These are phyloP conservation scores for Callorhinus ursinus DNA, from an alignment of 2,113 vertebrate genomes.

Conservation along the genomic window DNA sequence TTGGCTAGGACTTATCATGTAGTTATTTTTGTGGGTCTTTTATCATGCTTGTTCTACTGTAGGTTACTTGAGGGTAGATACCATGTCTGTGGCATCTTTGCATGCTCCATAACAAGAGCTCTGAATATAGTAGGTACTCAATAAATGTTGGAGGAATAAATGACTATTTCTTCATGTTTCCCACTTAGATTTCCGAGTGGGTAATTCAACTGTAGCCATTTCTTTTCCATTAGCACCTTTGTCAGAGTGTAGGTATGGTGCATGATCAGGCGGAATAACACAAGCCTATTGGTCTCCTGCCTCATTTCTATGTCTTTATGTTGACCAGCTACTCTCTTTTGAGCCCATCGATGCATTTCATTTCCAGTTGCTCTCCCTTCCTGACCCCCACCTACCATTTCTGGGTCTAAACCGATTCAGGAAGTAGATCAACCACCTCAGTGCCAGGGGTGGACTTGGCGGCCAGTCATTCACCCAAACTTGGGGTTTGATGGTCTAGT, in stretches of 20 bases:
- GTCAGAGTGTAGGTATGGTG: not conserved
- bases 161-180: not conserved
- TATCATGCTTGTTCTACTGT: not conserved
- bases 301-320: not conserved
- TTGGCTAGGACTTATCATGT: not conserved
- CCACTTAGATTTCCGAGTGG: not conserved
- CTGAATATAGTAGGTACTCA: not conserved
- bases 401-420: not conserved
- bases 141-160: not conserved
- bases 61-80: not conserved
- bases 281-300: not conserved
- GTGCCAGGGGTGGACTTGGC: not conserved
- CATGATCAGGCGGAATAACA: not conserved
- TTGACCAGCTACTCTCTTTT: not conserved
- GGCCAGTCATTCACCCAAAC: not conserved
- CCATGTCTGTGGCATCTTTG: not conserved
- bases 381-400: not conserved
- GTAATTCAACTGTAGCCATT: not conserved
- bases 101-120: not conserved
- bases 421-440: not conserved
- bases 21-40: not conserved
- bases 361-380: not conserved
- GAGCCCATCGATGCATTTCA: not conserved
- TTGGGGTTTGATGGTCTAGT: not conserved
- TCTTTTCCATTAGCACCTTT: not conserved